These are phyloP conservation scores for Cnemophilus loriae DNA, from an alignment of 2,113 vertebrate species.

Conservation along the genomic window DNA sequence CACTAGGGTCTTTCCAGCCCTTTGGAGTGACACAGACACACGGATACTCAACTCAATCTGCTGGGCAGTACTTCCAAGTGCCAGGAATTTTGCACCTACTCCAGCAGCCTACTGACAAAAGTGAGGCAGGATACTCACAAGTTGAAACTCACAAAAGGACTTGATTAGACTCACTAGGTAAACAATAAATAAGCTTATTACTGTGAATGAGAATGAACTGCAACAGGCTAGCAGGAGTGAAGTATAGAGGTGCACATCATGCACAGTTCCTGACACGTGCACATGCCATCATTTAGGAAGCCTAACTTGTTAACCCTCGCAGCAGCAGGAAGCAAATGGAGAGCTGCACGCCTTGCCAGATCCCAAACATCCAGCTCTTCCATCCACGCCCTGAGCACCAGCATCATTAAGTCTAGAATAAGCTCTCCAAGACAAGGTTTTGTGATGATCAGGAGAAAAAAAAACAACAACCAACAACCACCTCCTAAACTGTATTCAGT, in stretches of 20 bases:
- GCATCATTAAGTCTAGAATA: background rate
- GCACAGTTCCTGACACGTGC: background rate
- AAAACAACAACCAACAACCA: background rate
- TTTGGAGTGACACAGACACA: background rate
- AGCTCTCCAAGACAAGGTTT: background rate
- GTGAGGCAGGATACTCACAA: background rate
- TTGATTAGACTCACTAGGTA: background rate
- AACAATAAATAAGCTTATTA: slow-evolving; percentile 19
- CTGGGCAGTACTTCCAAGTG: background rate
- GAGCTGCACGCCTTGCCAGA: background rate
- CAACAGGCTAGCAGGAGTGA: background rate
- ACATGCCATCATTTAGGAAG: background rate
- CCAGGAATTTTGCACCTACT: background rate
- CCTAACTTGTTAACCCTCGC: background rate
- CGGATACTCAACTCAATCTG: accelerated
- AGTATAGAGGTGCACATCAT: background rate
- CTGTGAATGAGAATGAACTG: background rate
- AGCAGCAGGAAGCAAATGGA: background rate
- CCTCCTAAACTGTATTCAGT: background rate
- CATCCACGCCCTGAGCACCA: background rate
- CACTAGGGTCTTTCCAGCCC: background rate
- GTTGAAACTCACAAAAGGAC: background rate
- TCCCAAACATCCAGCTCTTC: background rate
- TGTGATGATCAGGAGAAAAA: background rate
- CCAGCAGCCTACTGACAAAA: background rate